Base-by-base conservation (phyloP, 2,888 invertebrate genomes). In the Adela reaumurella region DNA sequence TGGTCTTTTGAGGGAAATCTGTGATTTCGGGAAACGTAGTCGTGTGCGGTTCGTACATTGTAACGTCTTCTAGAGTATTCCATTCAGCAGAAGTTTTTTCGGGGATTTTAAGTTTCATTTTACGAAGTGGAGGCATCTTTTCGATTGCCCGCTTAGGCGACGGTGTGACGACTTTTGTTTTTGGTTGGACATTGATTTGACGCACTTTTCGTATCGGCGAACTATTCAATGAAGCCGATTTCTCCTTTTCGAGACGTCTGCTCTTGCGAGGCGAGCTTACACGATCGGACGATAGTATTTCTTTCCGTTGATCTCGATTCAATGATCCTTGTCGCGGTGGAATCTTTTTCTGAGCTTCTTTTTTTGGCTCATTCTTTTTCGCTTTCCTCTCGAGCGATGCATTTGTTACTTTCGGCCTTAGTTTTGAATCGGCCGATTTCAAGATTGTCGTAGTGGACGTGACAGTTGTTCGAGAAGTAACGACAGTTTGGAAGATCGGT, bases 31-130 rank as follows among this genome's bases (percentile, higher is more conserved):
- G 62, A 50, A 66, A 67, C 0, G 74, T 74, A 0, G 76, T 74
- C n/a, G 77, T 74, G 35, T 76, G 76, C 0, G 76, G 65, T 54
- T 80, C 80, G 2, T 79, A 80, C 79, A 79, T 78, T 0, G 78
- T 79, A 0, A 79, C 62, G 35, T 78, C 78, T 16, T 69, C 74
- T 17, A 53, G 47, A 8, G 49, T 49, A 16, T 59, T 46, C 50
- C 58, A 61, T 58, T 70, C 70, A 6, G 59, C 64, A 1, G 63
- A 58, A 3, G 49, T 49, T 17, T 53, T 42, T 35, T 56, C 55
- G 11, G 70, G 66, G 11, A 63, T 48, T 14, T 35, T 35, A 6
- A 8, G 5, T 24, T 24, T 24, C 24, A 8, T 24, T 24, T 24
- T 24, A 6, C 24, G 24, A 6, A 24, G n/a, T 0, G 64, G 59